A percentile compares a stretch with the other conserved stretches of the same genome.
Evolutionary conservation across 2,888 invertebrate genomes (phyloP).

Genomic region (Lycaena phlaeas): DNA sequence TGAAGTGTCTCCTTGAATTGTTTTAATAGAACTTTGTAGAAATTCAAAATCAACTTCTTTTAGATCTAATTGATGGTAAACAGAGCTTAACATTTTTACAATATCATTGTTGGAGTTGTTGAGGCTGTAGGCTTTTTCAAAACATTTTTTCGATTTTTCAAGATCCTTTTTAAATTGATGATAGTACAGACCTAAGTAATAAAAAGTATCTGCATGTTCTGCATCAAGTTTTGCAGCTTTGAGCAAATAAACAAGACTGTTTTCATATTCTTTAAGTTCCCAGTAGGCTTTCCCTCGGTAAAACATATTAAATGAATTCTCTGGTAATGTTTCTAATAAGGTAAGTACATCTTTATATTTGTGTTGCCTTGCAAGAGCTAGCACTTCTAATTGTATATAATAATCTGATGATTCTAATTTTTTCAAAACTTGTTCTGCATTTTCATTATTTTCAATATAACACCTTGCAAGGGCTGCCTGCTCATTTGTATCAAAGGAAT

Average conservation of each 20-base stretch:
- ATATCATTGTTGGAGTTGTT: slow-evolving; percentile 78
- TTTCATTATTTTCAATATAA: slow-evolving; percentile 43
- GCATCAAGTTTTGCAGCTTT: slow-evolving; percentile 82
- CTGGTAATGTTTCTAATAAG: slow-evolving; percentile 52
- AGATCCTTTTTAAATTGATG: slow-evolving; percentile 73
- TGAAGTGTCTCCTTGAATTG: slow-evolving; percentile 61
- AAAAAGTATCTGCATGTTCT: slow-evolving; percentile 81
- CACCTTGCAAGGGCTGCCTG: slow-evolving; percentile 45
- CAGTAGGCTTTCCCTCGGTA: slow-evolving; percentile 76
- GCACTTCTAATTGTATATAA: slow-evolving; percentile 57
- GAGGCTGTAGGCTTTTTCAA: slow-evolving; percentile 85
- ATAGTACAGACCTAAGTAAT: slow-evolving; percentile 85
- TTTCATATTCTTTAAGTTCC: slow-evolving; percentile 70
- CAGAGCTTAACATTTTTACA: slow-evolving; percentile 82
- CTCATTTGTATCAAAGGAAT: slow-evolving; percentile 34
- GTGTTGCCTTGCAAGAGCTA: slow-evolving; percentile 58
- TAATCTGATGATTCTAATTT: slow-evolving; percentile 37
- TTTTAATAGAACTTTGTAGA: slow-evolving; percentile 59
- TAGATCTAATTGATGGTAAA: slow-evolving; percentile 79
- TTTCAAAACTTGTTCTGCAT: slow-evolving; percentile 35
- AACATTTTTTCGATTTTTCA: slow-evolving; percentile 86
- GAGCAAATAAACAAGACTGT: slow-evolving; percentile 76
- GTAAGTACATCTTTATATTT: slow-evolving; percentile 70
- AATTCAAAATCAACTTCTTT: slow-evolving; percentile 77
- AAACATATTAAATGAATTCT: slow-evolving; percentile 67